Base-by-base conservation (phyloP, 1,140 invertebrate species). In the Andrena cerasifolii region DNA sequence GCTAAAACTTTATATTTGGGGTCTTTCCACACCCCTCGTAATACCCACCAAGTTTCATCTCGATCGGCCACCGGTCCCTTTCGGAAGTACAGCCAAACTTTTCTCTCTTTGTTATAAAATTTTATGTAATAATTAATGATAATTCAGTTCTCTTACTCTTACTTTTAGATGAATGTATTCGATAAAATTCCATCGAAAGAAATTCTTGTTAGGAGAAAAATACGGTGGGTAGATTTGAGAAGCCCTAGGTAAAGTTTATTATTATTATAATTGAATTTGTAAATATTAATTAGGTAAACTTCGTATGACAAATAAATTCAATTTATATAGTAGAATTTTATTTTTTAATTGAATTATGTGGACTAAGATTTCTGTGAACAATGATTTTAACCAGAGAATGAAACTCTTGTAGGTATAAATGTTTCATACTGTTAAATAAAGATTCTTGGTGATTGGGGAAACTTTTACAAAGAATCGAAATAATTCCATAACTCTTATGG, bases 151-250 rank as follows among this genome's bases (percentile, higher is more conserved):
- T 65, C 33, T 62, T 12, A 77, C 21, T 47, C 84, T 78, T 54
- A 62, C 31, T 72, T 83, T 77, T 78, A 92, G 91, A 80, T 87
- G 3, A 70, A 72, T 62, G 78, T 91, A 80, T 78, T 94, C 16
- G 93, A 94, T 68, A 89, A 87, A 36, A 85, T 93, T 56, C 73
- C 88, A 24, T 79, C 87, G 18, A 83, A 92, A 26, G 88, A 93
- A 43, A 87, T 94, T 61, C 81, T 93, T n/a, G 63, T 61, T 10
- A 90, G 87, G 71, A 84, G 87, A 12, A 86, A 89, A 59, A 86
- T 93, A 47, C 70, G 84, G 2, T 94, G 93, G 93, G 49, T 87
- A 49, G 72, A 87, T 47, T 66, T 80, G 59, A 73, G 61, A 73
- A 73, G 62, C 3, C 31, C 24, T 28, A 36, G 61, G 33, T 51